Evolutionary conservation across 1,140 invertebrate species (phyloP).

Genomic region (Aporrectodea caliginosa): DNA sequence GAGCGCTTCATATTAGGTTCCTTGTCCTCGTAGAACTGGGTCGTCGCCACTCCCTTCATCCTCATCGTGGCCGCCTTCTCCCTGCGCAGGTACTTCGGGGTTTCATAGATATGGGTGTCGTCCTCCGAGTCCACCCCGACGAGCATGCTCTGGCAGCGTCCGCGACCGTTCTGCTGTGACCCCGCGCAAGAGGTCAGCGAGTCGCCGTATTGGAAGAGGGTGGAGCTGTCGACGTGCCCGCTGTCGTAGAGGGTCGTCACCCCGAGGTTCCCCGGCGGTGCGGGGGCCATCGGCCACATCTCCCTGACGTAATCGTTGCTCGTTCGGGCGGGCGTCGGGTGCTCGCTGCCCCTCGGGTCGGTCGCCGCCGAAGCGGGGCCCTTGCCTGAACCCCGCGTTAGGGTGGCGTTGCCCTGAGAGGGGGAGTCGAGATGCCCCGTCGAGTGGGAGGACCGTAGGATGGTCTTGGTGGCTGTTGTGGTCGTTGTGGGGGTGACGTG

Average conservation of each 20-base stretch:
- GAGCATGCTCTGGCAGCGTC: background rate
- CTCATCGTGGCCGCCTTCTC: conserved; percentile 21
- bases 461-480: no score
- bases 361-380: no score
- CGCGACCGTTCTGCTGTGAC: background rate
- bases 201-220: conserved; percentile 9
- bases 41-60: background rate
- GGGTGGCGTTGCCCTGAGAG: no score
- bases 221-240: background rate
- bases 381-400: no score
- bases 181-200: conserved; percentile 9
- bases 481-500: background rate
- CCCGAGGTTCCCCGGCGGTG: conserved; percentile 4
- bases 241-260: background rate
- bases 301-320: conserved; percentile 24
- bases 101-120: conserved; percentile 24
- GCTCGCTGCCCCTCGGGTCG: background rate
- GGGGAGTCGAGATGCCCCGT: background rate
- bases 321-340: background rate
- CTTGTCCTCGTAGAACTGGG: no score
- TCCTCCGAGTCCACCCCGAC: conserved; percentile 11
- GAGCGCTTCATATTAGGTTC: no score
- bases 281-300: conserved; percentile 22
- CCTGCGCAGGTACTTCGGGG: conserved; percentile 21
- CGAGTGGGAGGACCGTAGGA: background rate